A percentile compares a stretch with the other conserved stretches of the same genome.
Conservation (phyloP, 2,113 vertebrate species). For the Heterotis niloticus region DNA sequence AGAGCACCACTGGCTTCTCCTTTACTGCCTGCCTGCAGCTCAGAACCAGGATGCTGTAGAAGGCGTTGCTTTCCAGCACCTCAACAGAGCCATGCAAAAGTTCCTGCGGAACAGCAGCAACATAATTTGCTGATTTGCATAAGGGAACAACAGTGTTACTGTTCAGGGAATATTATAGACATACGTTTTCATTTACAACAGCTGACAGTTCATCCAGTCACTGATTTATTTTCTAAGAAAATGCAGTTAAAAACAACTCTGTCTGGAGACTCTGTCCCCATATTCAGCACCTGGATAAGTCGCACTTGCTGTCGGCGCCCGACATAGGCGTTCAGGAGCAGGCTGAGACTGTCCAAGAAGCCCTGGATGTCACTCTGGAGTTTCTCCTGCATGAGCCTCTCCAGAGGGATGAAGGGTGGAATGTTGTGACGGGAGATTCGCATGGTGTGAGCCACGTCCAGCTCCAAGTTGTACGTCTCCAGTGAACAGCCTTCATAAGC, state of each 20-base stretch:
- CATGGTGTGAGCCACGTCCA: slow-evolving; percentile 48
- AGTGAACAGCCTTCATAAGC: slow-evolving; percentile 56
- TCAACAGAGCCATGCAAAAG: slow-evolving; percentile 43
- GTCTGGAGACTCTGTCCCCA: too few species aligned
- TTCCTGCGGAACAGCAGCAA: slow-evolving; percentile 44
- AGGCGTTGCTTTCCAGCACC: slow-evolving; percentile 66
- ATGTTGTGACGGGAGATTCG: slow-evolving; percentile 62
- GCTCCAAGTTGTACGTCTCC: slow-evolving; percentile 63
- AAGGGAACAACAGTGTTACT: too few species aligned
- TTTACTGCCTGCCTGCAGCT: slow-evolving; percentile 41
- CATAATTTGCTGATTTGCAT: neutral
- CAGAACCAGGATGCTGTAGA: slow-evolving; percentile 59
- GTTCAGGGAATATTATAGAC: too few species aligned
- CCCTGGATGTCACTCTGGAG: slow-evolving; percentile 46
- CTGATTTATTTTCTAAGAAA: too few species aligned
- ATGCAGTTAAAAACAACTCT: too few species aligned
- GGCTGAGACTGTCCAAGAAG: slow-evolving; percentile 56
- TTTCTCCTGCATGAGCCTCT: slow-evolving; percentile 42
- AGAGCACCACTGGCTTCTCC: slow-evolving; percentile 43
- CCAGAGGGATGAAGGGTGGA: slow-evolving; percentile 62
- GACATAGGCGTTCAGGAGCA: slow-evolving; percentile 58
- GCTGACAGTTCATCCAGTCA: too few species aligned
- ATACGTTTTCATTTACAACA: too few species aligned
- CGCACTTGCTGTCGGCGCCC: slow-evolving; percentile 61
- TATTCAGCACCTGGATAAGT: slow-evolving; percentile 56